phyloP scores from a whole-genome alignment of 2,797 vertebrate species.

The Austrolebias charrua region DNA sequence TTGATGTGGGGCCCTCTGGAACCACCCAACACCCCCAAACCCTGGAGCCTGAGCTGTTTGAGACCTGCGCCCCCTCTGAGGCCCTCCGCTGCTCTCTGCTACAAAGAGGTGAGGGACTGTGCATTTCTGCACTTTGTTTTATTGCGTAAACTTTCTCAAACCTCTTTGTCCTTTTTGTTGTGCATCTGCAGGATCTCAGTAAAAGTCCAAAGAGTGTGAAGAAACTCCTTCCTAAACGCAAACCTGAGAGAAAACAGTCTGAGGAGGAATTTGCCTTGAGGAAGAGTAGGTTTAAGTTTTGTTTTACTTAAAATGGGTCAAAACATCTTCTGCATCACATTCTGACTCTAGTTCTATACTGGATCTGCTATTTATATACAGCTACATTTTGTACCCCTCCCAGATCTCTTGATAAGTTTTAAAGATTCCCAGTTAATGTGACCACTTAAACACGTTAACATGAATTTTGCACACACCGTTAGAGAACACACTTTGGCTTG shows the following conservation, averaged over 20 bases:
- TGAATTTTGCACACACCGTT: no score
- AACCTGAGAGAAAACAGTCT: constrained; percentile 95
- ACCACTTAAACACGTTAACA: no score
- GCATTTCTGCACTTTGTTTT: neutral
- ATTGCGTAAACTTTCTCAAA: neutral
- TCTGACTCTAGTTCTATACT: no score
- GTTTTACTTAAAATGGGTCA: neutral
- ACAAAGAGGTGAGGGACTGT: constrained; percentile 88
- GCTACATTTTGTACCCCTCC: no score
- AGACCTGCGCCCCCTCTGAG: constrained; percentile 92
- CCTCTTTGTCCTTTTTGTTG: neutral
- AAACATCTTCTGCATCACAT: neutral
- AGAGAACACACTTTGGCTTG: no score
- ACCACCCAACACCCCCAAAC: constrained; percentile 95
- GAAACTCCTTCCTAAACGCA: constrained; percentile 96
- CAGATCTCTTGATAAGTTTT: no score
- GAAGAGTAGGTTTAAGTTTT: constrained; percentile 85
- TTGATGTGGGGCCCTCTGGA: constrained; percentile 97
- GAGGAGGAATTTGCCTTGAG: constrained; percentile 96
- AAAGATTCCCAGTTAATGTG: no score
- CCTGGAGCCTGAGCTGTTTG: constrained; percentile 98
- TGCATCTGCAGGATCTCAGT: constrained; percentile 88
- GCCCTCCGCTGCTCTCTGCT: constrained; percentile 96
- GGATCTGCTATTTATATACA: no score
- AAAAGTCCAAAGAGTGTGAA: constrained; percentile 99